Evolutionary conservation across 1,140 invertebrate genomes (phyloP).

Genomic region (Aphelinus atriplicis): DNA sequence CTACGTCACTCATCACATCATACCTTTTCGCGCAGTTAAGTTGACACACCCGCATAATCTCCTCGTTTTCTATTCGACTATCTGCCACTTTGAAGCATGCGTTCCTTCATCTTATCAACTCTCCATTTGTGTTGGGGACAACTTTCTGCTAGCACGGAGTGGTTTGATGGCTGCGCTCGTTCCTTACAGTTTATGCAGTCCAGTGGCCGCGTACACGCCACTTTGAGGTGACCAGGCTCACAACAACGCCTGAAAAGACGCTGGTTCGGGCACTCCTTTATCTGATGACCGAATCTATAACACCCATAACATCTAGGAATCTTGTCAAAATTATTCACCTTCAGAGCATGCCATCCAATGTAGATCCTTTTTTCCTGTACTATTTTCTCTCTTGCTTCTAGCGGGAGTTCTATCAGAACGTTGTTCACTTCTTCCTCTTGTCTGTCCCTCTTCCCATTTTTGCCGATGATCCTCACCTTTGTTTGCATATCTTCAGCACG

Average conservation of each 20-base stretch:
- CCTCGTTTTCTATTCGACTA: background rate
- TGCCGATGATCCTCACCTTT: no score
- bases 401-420: background rate
- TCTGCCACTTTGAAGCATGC: background rate
- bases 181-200: background rate
- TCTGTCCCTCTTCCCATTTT: no score
- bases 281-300: no score
- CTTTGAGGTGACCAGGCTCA: background rate
- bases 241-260: background rate
- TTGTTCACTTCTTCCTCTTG: no score
- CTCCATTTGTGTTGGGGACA: slow-evolving; percentile 3
- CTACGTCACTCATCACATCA: background rate
- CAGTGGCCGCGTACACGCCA: background rate
- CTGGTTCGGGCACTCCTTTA: background rate
- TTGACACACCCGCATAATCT: background rate
- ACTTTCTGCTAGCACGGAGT: background rate
- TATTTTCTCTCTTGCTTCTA: no score
- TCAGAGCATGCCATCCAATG: no score
- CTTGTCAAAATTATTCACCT: no score
- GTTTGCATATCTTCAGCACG: no score
- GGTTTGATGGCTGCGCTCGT: background rate
- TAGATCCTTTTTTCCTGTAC: no score
- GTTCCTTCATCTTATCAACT: background rate
- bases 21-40: background rate
- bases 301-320: no score